Evolutionary conservation across 2,888 invertebrate species (phyloP).

Genomic region (Opisthograptis luteolata): DNA sequence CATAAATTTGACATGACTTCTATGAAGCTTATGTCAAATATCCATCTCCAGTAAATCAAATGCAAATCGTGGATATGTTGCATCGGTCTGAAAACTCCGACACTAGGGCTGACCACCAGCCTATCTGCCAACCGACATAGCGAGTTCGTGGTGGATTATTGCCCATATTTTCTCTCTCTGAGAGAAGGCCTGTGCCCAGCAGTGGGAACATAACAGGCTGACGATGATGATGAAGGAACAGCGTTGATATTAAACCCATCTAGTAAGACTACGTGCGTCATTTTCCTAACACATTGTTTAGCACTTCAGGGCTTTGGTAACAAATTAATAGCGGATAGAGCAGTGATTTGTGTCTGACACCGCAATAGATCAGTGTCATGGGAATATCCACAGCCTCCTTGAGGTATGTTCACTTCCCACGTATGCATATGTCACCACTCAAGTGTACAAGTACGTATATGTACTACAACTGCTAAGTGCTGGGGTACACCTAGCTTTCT

Average conservation of each 20-base stretch:
- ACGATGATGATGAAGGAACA: too few species aligned
- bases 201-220: too few species aligned
- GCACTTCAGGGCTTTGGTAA: slow-evolving; percentile 7
- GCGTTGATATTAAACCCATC: neutral
- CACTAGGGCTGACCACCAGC: too few species aligned
- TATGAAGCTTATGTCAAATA: too few species aligned
- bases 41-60: too few species aligned
- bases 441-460: slow-evolving; percentile 1
- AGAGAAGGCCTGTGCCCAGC: too few species aligned
- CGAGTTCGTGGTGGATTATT: too few species aligned
- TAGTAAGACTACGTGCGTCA: neutral
- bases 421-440: slow-evolving; percentile 18
- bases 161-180: too few species aligned
- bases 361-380: slow-evolving; percentile 25
- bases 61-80: too few species aligned
- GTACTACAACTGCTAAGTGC: neutral
- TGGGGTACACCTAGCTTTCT: slow-evolving; percentile 3
- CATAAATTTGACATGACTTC: too few species aligned
- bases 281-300: neutral
- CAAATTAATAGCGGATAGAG: slow-evolving; percentile 30
- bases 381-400: slow-evolving; percentile 16
- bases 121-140: too few species aligned
- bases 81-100: too few species aligned
- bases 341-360: slow-evolving; percentile 31
- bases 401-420: slow-evolving; percentile 11